Evolutionary conservation across 2,113 vertebrate species (phyloP), one percentile per base, ranked within the genome.

Genomic region (Saimiri boliviensis): DNA sequence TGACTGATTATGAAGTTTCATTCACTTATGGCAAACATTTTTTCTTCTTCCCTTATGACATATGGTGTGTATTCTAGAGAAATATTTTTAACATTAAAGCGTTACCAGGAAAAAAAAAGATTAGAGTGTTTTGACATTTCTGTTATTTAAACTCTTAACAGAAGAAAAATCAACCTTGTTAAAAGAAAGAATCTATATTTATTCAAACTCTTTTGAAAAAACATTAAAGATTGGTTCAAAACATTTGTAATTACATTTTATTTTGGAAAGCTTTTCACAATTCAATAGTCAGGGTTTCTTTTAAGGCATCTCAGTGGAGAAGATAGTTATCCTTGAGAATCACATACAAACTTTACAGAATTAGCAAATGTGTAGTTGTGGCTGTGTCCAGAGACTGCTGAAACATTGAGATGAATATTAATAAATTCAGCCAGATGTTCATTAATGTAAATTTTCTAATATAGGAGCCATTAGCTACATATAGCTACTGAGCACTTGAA

Each of bases 161-260:
- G 89, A 93, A 97, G 94, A 94, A 97, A 95, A 97, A 98, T 97
- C 92, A 97, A 93, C 68, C 86, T 93, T 97, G 19, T 97, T 98
- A 97, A 92, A 95, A 95, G 87, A 97, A 96, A 96, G 92, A 93
- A 95, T 96, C 93, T 97, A 93, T 98, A 96, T 97, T 97, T 97
- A 89, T 95, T 96, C 82, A 95, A 93, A 93, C 63, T 94, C 86
- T 92, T 98, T 96, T 97, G 97, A 98, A 96, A 95, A 96, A 98
- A 71, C 93, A 63, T 84, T 91, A 95, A 82, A 97, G 86, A 97
- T 96, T 95, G 58, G 86, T 98, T 98, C 95, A 95, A 91, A 97
- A 97, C 95, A 97, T 82, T 93, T 98, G 63, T 94, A 98, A 97
- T 98, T 98, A 92, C 86, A 71, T 97, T 97, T 96, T 97, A 86